Conservation (phyloP, 92 coral and sea anemone genomes). For the Chrysogorgia sp. region DNA sequence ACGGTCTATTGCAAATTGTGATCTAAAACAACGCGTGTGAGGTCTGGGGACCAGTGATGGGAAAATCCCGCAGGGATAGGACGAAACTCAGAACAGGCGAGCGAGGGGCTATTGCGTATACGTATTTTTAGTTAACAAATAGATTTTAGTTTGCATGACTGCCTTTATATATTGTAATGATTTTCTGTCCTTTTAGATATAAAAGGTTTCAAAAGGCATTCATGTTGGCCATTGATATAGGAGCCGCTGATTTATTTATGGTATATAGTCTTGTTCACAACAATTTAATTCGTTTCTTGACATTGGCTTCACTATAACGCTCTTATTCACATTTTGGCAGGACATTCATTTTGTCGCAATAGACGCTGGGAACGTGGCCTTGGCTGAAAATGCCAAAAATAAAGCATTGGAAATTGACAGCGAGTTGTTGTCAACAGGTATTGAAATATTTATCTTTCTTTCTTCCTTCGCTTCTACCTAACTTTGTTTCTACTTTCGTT, state of each 20-base stretch:
- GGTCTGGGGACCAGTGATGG: too few species aligned
- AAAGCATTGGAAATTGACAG: constrained; percentile 91
- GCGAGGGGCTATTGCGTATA: too few species aligned
- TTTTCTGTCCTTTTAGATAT: constrained; percentile 55
- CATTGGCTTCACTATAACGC: background rate
- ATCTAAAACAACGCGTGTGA: too few species aligned
- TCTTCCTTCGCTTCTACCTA: background rate
- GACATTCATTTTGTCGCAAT: constrained; percentile 90
- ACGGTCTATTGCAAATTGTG: too few species aligned
- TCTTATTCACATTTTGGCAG: constrained; percentile 39
- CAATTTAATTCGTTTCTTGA: background rate
- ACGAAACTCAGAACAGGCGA: too few species aligned
- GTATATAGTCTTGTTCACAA: constrained; percentile 34
- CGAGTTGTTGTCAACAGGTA: constrained; percentile 90
- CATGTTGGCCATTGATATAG: constrained; percentile 93
- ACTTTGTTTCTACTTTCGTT: background rate
- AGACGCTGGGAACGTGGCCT: constrained; percentile 80
- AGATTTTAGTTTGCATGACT: background rate
- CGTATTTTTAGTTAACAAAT: background rate
- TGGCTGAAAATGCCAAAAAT: constrained; percentile 92
- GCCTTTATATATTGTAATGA: background rate
- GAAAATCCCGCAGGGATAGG: too few species aligned
- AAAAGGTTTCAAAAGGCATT: constrained; percentile 97
- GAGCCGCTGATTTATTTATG: constrained; percentile 96
- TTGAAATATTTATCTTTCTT: background rate